Percentiles rank a stretch among this genome's conserved stretches.
These are phyloP conservation scores for Steatocranus sp. DNA, from an alignment of 2,797 vertebrate species.

Conservation along the genomic window DNA sequence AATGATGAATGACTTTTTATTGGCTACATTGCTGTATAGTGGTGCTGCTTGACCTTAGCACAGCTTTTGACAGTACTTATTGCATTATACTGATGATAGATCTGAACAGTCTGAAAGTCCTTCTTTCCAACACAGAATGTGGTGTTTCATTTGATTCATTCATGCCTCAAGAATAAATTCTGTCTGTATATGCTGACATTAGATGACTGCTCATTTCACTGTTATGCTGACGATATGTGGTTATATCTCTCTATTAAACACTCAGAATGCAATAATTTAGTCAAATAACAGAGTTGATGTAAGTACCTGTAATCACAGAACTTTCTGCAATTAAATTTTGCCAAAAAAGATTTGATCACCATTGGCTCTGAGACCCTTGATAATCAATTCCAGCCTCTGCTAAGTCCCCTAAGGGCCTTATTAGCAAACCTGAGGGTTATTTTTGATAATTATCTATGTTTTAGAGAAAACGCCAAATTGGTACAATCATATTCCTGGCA, in stretches of 20 bases:
- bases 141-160: not conserved
- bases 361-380: not conserved
- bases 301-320: not conserved
- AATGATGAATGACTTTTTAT: not conserved
- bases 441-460: not conserved
- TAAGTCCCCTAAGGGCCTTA: not conserved
- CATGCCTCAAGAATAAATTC: not conserved
- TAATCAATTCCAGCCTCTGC: not conserved
- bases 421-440: not conserved
- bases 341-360: not conserved
- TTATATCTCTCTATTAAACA: not conserved
- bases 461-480: not conserved
- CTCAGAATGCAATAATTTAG: not conserved
- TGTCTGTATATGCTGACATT: accelerated
- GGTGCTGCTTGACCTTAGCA: not conserved
- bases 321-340: not conserved
- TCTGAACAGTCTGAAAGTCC: accelerated
- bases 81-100: not conserved
- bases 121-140: not conserved
- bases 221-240: not conserved
- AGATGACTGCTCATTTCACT: not conserved
- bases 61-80: not conserved
- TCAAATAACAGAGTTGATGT: not conserved
- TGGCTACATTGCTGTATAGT: not conserved
- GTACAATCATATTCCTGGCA: not conserved